Evolutionary conservation across 2,888 invertebrate species (phyloP), one percentile per base, ranked within the genome.

Genomic region (Nezara viridula): DNA sequence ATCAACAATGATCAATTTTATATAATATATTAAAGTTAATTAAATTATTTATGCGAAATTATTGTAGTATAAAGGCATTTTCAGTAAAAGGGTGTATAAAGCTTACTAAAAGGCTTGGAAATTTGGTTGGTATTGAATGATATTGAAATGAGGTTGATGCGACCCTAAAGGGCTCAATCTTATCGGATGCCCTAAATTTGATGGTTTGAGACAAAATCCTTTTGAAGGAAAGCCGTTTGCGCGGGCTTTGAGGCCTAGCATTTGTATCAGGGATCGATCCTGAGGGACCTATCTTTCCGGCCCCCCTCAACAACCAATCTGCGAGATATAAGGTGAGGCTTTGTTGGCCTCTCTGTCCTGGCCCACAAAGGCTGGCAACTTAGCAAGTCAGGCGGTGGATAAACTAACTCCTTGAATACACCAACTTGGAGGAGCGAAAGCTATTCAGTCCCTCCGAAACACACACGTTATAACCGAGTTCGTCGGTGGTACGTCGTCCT

Each of bases 141-240:
- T 81, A 81, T 81, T 81, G 44, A 81, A 81, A 81, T 81, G 40
- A 44, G 81, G 81, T 40, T 44, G 44, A 81, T 81, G n/a, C n/a
- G 24, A 12, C 24, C 44, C 81, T 44, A 47, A 81, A 81, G 44
- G 81, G 81, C 81, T 47, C 44, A 47, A 47, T 81, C 81, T 81
- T 81, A 81, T 81, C 81, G 40, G 44, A 81, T 81, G 81, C 81
- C 24, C 44, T 47, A n/a, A 81, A 81, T 81, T 81, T 81, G 81
- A 81, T 81, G 81, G 81, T 81, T 81, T 44, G 44, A 81, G 81
- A 81, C 81, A 47, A 81, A 81, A 81, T 81, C 81, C 81, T 81
- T 81, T 81, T 81, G 81, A 81, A 47, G 40, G 44, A 47, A 24
- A 81, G 44, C 81, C 81, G 40, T 81, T 47, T 81, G 44, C 14